Conservation (phyloP, 1,140 invertebrate species). For the Uloborus diversus region DNA sequence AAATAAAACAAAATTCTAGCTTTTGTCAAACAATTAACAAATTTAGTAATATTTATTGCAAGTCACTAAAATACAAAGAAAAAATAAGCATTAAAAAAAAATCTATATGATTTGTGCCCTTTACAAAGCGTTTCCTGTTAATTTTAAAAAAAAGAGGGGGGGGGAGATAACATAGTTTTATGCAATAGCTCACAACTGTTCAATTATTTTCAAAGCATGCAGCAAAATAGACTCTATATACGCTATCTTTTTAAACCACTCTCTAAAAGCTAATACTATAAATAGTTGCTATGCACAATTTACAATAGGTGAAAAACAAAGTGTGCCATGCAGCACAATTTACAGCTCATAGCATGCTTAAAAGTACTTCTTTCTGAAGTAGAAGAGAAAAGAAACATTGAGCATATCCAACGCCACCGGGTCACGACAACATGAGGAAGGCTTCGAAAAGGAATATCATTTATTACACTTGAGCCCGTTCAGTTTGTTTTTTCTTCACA, state of each 20-base stretch:
- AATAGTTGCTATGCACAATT: conserved; percentile 23
- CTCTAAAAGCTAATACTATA: conserved; percentile 10
- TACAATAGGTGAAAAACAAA: conserved; percentile 20
- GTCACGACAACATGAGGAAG: background rate
- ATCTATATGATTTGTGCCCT: too few relatives aligned
- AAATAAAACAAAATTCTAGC: too few relatives aligned
- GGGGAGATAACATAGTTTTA: too few relatives aligned
- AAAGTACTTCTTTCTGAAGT: conserved; percentile 2
- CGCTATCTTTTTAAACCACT: conserved; percentile 8
- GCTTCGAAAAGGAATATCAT: too few relatives aligned
- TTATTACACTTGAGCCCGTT: too few relatives aligned
- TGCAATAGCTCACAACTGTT: conserved; percentile 35
- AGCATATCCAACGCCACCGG: conserved; percentile 45
- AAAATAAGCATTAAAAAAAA: too few relatives aligned
- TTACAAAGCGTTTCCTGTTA: too few relatives aligned
- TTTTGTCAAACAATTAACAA: too few relatives aligned
- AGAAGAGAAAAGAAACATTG: conserved; percentile 36
- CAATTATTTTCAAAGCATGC: conserved; percentile 9
- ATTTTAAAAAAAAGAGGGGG: too few relatives aligned
- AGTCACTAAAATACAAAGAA: too few relatives aligned
- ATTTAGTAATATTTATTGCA: too few relatives aligned
- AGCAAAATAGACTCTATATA: conserved; percentile 25
- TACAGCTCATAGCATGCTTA: background rate
- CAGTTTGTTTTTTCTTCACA: too few relatives aligned
- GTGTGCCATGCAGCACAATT: conserved; percentile 16